A percentile compares a stretch with the other conserved stretches of the same genome.
These are phyloP conservation scores for Pteronura brasiliensis DNA, from an alignment of 2,113 vertebrate genomes.

Conservation along the genomic window DNA sequence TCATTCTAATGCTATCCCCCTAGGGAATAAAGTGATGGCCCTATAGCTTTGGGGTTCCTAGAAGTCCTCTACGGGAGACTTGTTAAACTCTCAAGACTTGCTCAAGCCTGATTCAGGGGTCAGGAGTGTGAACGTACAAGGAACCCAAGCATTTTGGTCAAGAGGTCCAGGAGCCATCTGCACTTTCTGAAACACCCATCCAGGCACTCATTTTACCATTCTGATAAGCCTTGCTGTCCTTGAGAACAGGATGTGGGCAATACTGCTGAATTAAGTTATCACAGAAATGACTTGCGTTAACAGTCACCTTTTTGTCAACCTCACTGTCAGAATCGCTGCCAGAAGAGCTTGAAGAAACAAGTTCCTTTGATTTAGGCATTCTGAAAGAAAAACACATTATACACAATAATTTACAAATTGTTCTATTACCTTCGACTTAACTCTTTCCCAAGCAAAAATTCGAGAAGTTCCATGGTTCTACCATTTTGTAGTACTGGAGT, in stretches of 20 bases:
- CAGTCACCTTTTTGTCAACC: constrained; percentile 94
- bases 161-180: background rate
- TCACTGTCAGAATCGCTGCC: constrained; percentile 97
- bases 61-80: background rate
- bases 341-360: constrained; percentile 94
- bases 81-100: background rate
- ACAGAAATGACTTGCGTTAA: background rate
- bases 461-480: background rate
- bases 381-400: constrained; percentile 79
- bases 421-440: background rate
- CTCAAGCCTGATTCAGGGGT: background rate
- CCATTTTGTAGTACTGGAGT: background rate
- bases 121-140: background rate
- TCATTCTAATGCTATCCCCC: background rate
- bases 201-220: background rate
- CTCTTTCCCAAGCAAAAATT: background rate
- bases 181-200: background rate
- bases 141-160: background rate
- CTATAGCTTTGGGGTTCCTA: background rate
- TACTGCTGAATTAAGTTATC: background rate
- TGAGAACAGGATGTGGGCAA: background rate
- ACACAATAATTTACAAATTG: constrained; percentile 21
- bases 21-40: background rate
- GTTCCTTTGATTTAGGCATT: constrained; percentile 99
- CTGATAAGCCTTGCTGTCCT: background rate